Evolutionary conservation across 1,140 invertebrate genomes (phyloP), one percentile per base, ranked within the genome.

Genomic region (Euwallacea similis): DNA sequence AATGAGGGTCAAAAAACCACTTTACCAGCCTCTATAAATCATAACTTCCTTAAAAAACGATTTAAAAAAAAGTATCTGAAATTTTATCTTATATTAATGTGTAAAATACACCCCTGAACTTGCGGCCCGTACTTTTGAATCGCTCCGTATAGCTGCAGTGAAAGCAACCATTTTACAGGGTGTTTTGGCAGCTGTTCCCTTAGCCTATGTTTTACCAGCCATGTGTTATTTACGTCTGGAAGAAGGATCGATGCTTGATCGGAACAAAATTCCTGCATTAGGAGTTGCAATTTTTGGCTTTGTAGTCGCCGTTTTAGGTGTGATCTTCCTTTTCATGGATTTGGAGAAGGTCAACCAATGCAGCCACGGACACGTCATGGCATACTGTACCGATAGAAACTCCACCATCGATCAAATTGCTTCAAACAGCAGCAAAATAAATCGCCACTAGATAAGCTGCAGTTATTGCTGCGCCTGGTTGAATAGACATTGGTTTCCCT

Each of bases 161-260:
- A 33, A 42, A n/a, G n/a, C n/a, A n/a, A n/a, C n/a, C n/a, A 41
- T 42, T 59, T 71, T 76, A 15, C 78, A 93, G 91, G 94, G 94
- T 66, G 89, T 95, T 8, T 74, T 95, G 41, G 90, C 91, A 7
- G 94, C 93, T 7, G 91, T 94, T 66, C 93, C 93, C 7, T 80
- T 95, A 69, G 93, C 93, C 13, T 96, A 92, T 81, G 88, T 96
- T 69, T 83, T 96, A 47, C 94, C 94, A 8, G 90, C 92, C 0
- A 78, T 93, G 7, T 91, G 91, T 77, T 94, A 93, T 76, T 85
- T 95, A 69, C 89, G 88, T 78, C 85, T 95, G 72, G 89, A 92
- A 74, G 88, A 90, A 68, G 91, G 91, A 21, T 83, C 86, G 47
- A 72, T 92, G 0, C 80, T 92, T 16, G 90, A 88, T n/a, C 78